Evolutionary conservation across 64 coral and sea anemone species (phyloP).

Genomic region (Montipora cactus): DNA sequence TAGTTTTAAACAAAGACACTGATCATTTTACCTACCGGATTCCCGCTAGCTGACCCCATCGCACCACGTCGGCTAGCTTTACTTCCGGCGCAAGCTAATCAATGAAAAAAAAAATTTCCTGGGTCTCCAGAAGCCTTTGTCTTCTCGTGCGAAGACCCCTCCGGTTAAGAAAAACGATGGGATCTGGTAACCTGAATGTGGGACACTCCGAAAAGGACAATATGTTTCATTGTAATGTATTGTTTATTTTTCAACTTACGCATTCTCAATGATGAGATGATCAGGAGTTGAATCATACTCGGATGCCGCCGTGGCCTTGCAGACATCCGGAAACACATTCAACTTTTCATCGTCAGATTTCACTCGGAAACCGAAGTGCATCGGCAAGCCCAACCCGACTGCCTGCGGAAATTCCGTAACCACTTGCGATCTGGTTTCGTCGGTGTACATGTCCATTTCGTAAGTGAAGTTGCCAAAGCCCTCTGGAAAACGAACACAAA

Average conservation of each 20-base stretch:
- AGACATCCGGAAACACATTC: conserved; percentile 19
- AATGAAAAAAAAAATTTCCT: too few species aligned
- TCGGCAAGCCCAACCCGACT: conserved; percentile 9
- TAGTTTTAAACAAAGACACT: too few species aligned
- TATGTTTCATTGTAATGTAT: not conserved
- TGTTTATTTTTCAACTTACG: not conserved
- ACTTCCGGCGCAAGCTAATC: too few species aligned
- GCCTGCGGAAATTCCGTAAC: conserved; percentile 3
- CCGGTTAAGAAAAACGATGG: too few species aligned
- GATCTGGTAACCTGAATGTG: too few species aligned
- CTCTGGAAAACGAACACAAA: not conserved
- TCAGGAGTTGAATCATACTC: not conserved
- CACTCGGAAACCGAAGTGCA: conserved; percentile 39
- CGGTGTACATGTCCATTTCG: conserved; percentile 24
- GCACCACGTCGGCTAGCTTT: too few species aligned
- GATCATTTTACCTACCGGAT: too few species aligned
- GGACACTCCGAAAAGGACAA: too few species aligned
- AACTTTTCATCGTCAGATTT: not conserved
- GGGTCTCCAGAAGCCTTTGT: too few species aligned
- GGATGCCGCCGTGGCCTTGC: conserved; percentile 20
- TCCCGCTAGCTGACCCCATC: too few species aligned
- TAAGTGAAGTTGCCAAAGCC: conserved; percentile 48
- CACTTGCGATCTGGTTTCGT: not conserved
- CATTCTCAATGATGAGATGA: conserved; percentile 28
- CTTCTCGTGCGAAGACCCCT: too few species aligned